phyloP scores from a whole-genome alignment of 2,888 invertebrate genomes.

The Calliopum simillimum region DNA sequence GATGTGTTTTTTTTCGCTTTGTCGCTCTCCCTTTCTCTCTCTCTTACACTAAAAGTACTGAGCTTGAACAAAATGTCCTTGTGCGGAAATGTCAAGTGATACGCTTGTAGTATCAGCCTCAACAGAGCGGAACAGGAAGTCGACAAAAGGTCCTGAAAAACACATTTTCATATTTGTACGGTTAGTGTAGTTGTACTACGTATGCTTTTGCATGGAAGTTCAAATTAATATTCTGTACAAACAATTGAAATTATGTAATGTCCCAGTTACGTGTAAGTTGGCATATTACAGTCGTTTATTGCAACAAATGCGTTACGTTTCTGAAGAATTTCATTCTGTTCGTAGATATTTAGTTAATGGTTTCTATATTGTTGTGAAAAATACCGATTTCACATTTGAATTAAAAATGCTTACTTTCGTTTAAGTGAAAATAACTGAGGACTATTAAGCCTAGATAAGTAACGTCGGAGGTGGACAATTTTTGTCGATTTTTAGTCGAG shows the following conservation, averaged over 20 bases:
- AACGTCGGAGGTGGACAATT: too few relatives aligned
- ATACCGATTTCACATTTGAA: too few relatives aligned
- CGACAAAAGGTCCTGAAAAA: slow-evolving; percentile 1
- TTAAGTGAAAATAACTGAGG: too few relatives aligned
- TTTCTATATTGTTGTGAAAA: too few relatives aligned
- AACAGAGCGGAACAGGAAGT: slow-evolving; percentile 16
- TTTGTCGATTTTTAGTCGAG: too few relatives aligned
- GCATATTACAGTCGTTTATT: slow-evolving; percentile 22
- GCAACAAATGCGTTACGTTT: too few relatives aligned
- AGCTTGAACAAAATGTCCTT: background rate
- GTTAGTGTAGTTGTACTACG: background rate
- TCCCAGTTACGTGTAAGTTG: slow-evolving; percentile 4
- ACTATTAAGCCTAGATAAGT: too few relatives aligned
- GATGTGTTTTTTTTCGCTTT: background rate
- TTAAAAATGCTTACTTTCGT: too few relatives aligned
- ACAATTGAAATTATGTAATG: slow-evolving; percentile 17
- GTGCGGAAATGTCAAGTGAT: slow-evolving; percentile 8
- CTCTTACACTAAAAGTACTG: too few relatives aligned
- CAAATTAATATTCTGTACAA: slow-evolving; percentile 23
- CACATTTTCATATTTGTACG: background rate
- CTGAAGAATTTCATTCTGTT: too few relatives aligned
- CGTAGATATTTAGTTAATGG: too few relatives aligned
- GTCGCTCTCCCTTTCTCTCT: too few relatives aligned
- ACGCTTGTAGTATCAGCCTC: background rate
- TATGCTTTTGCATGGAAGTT: background rate